These are phyloP conservation scores for Ichneumoninae sp. DNA, from an alignment of 2,888 invertebrate species.

Conservation along the genomic window DNA sequence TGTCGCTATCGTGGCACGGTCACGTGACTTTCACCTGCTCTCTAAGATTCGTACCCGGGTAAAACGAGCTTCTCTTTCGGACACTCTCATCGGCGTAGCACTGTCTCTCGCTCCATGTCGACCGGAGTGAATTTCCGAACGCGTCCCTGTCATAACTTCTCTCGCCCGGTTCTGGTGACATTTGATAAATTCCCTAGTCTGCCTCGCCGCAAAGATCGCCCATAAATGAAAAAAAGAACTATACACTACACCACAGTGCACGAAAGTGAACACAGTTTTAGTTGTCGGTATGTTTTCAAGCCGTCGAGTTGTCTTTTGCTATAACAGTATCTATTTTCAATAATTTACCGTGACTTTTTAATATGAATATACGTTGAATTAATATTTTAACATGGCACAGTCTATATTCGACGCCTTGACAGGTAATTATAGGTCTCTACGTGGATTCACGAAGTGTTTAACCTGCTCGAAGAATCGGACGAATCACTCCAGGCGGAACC, in stretches of 20 bases:
- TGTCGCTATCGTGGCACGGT: no score
- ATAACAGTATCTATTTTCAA: constrained; percentile 45
- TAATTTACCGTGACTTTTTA: constrained; percentile 36
- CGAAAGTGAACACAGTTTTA: constrained; percentile 24
- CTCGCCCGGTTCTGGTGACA: neutral
- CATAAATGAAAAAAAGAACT: neutral
- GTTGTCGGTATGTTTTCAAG: constrained; percentile 65
- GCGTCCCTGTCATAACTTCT: no score
- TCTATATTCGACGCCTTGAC: constrained; percentile 82
- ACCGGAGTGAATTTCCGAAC: no score
- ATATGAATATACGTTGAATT: constrained; percentile 42
- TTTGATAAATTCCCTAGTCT: neutral
- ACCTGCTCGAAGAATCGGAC: constrained; percentile 40
- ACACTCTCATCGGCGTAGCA: no score
- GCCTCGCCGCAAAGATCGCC: neutral
- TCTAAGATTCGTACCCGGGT: no score
- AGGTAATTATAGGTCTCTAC: constrained; percentile 73
- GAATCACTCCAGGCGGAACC: constrained; percentile 35
- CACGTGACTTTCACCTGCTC: no score
- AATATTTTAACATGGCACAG: constrained; percentile 77
- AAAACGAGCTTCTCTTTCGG: no score
- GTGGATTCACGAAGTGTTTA: constrained; percentile 21
- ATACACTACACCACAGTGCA: neutral
- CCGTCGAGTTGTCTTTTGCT: constrained; percentile 58
- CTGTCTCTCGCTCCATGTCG: no score